Evolutionary conservation across 1,140 invertebrate genomes (phyloP).

Genomic region (Saxidomus purpurata): DNA sequence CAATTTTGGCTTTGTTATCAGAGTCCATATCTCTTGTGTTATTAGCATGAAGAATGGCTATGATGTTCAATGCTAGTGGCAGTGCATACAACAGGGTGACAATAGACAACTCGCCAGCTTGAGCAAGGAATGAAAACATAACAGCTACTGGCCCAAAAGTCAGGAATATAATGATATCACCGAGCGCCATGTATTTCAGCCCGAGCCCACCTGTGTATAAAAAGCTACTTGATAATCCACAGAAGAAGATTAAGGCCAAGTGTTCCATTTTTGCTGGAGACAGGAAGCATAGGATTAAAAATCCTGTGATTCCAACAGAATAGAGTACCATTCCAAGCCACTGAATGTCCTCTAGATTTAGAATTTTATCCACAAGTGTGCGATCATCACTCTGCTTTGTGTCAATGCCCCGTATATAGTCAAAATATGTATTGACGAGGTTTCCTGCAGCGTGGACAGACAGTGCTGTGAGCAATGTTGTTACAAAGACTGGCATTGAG

Average conservation of each 20-base stretch:
- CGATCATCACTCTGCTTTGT: slow-evolving; percentile 95
- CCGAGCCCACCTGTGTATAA: slow-evolving; percentile 95
- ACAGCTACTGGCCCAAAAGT: slow-evolving; percentile 98
- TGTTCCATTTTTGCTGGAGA: slow-evolving; percentile 97
- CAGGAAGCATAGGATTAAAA: slow-evolving; percentile 92
- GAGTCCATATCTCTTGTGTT: slow-evolving; percentile 96
- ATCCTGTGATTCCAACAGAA: slow-evolving; percentile 94
- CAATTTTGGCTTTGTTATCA: slow-evolving; percentile 94
- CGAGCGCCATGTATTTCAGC: slow-evolving; percentile 96
- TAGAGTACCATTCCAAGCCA: slow-evolving; percentile 95
- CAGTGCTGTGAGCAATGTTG: slow-evolving; percentile 94
- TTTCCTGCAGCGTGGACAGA: slow-evolving; percentile 98
- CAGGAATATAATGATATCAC: slow-evolving; percentile 95
- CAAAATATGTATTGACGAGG: slow-evolving; percentile 98
- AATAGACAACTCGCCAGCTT: slow-evolving; percentile 92
- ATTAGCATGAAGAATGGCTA: slow-evolving; percentile 97
- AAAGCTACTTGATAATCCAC: slow-evolving; percentile 94
- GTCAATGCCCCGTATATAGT: slow-evolving; percentile 97
- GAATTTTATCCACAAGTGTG: slow-evolving; percentile 96
- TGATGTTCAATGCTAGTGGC: slow-evolving; percentile 96
- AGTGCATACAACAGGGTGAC: slow-evolving; percentile 95
- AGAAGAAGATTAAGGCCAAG: slow-evolving; percentile 97
- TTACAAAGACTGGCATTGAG: slow-evolving; percentile 92
- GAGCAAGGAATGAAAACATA: slow-evolving; percentile 97
- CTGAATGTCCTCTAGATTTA: slow-evolving; percentile 94